A percentile compares a stretch with the other conserved stretches of the same genome.
Evolutionary conservation across 23 tunicate genomes (phyloP).

Genomic region (Pegea sp.): DNA sequence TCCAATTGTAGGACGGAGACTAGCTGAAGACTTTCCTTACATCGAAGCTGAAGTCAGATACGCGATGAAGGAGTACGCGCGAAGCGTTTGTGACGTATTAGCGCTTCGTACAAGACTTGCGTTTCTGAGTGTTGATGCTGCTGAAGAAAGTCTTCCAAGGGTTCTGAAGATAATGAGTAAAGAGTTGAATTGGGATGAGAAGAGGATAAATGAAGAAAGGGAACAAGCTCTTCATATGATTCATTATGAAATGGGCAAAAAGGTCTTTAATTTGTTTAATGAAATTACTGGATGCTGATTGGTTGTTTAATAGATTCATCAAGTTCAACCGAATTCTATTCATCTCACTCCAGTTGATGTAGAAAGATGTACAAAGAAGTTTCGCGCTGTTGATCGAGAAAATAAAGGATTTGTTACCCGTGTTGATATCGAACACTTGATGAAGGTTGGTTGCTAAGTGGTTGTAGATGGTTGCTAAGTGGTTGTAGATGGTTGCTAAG

Average conservation of each 20-base stretch:
- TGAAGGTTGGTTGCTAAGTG: constrained; percentile 9
- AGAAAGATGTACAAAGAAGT: constrained; percentile 38
- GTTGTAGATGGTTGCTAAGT: background rate
- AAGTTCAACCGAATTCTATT: constrained; percentile 13
- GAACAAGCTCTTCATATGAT: constrained; percentile 47
- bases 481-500: too few relatives aligned
- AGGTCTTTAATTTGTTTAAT: constrained; percentile 28
- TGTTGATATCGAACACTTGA: constrained; percentile 30
- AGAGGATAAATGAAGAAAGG: constrained; percentile 29
- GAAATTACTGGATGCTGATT: too few relatives aligned
- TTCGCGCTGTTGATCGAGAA: constrained; percentile 46
- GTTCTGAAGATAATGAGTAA: constrained; percentile 50
- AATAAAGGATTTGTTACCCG: constrained; percentile 71
- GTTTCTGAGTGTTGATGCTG: constrained; percentile 71
- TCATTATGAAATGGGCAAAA: constrained; percentile 62
- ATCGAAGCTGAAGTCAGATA: constrained; percentile 90
- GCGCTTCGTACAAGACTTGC: constrained; percentile 65
- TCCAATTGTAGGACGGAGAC: constrained; percentile 68
- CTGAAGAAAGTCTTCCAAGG: constrained; percentile 76
- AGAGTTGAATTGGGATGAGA: constrained; percentile 51
- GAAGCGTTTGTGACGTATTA: constrained; percentile 72
- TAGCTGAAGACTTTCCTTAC: constrained; percentile 80
- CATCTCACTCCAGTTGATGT: constrained; percentile 39
- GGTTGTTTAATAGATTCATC: too few relatives aligned
- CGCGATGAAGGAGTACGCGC: constrained; percentile 65